Evolutionary conservation across 2,797 vertebrate species (phyloP), one percentile per base, ranked within the genome.

Genomic region (Sebastes steindachneri): DNA sequence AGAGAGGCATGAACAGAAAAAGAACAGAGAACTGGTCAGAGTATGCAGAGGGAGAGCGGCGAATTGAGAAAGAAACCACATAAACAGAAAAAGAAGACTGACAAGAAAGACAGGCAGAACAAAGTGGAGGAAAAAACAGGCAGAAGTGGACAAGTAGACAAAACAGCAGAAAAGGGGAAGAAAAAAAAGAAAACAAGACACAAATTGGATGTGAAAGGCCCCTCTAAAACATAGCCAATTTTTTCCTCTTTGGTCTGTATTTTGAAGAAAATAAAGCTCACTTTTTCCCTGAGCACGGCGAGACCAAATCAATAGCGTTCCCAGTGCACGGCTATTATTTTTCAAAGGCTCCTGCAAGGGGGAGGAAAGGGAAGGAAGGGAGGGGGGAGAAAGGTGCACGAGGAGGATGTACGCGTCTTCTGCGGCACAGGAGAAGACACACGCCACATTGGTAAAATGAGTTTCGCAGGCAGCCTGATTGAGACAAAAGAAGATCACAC

Each of bases 271-370:
- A 94, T 92, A 91, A 93, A 91, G 78, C 88, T 82, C 77, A 80
- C 79, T 86, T 89, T 88, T 83, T 82, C 72, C 83, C 79, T 33
- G 65, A 91, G 79, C 86, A 79, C 17, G 48, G 71, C 26, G 48
- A 86, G 87, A 90, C 86, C 81, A 85, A 91, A 94, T 95, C 93
- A 93, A 94, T 94, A 94, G 81, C 15, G n/a, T 73, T 91, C 87
- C 90, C 88, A 86, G 82, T 72, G 84, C 83, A 87, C 77, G 78
- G 73, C 87, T 90, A 91, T 93, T 93, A 91, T 93, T 93, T 89
- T 93, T 94, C 89, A 93, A 94, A 93, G 89, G 79, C 84, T 90
- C 77, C 79, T 41, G 77, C 73, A 28, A 92, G 83, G 63, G 86
- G 62, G 58, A 77, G 48, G 33, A 59, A 79, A 26, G 5, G 55